Conservation (phyloP, 2,797 vertebrate genomes). For the Fistularia commersonii region DNA sequence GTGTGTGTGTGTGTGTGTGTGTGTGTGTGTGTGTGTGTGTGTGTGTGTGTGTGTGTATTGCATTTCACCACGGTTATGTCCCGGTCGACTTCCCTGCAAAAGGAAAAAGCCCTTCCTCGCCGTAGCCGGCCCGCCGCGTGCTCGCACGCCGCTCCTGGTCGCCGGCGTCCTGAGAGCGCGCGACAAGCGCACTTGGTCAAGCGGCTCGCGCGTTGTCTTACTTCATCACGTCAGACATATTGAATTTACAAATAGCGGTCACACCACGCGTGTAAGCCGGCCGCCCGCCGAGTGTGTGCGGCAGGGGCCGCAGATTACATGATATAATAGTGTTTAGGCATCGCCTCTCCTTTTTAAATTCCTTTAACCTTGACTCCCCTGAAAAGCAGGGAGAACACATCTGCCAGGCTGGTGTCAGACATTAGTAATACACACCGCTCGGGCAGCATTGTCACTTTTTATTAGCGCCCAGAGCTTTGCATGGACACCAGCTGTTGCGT, state of each 20-base stretch:
- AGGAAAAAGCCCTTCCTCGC: constrained; percentile 45
- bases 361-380: constrained; percentile 83
- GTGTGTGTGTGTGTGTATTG: too few relatives aligned
- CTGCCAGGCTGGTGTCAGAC: constrained; percentile 81
- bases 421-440: constrained; percentile 77
- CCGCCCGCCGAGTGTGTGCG: constrained; percentile 65
- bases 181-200: constrained; percentile 64
- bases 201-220: constrained; percentile 71
- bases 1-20: constrained; percentile 47
- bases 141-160: constrained; percentile 59
- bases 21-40: too few relatives aligned
- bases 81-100: constrained; percentile 69
- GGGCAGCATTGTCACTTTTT: constrained; percentile 83
- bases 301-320: constrained; percentile 73
- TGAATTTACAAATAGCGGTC: constrained; percentile 76
- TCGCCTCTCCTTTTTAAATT: constrained; percentile 74
- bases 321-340: constrained; percentile 75
- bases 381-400: constrained; percentile 75
- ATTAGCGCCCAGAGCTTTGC: constrained; percentile 84
- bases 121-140: constrained; percentile 50
- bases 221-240: constrained; percentile 75
- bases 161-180: constrained; percentile 46
- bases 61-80: constrained; percentile 57
- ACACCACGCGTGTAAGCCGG: constrained; percentile 66
- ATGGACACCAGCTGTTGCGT: constrained; percentile 92